Conservation (phyloP, 2,888 invertebrate species). For the Drosophila nigricruria region DNA sequence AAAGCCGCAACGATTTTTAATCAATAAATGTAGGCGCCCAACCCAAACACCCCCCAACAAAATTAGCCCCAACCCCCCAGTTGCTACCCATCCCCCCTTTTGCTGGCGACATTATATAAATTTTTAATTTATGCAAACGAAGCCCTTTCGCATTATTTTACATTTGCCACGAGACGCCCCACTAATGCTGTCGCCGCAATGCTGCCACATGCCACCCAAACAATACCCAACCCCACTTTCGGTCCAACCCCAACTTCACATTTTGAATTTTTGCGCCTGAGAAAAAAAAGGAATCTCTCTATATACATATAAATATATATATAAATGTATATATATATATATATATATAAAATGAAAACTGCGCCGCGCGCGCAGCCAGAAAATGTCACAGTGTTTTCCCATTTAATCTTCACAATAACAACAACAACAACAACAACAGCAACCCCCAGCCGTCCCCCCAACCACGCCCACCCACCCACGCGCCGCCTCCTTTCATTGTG, state of each 20-base stretch:
- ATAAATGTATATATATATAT: slow-evolving; percentile 25
- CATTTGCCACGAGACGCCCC: slow-evolving; percentile 78
- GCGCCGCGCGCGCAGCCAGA: slow-evolving; percentile 66
- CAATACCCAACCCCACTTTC: slow-evolving; percentile 32
- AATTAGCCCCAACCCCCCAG: slow-evolving; percentile 36
- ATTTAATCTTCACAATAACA: slow-evolving; percentile 73
- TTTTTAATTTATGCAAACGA: slow-evolving; percentile 82
- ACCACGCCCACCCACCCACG: slow-evolving; percentile 29
- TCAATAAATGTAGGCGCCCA: slow-evolving; percentile 40
- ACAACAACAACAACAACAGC: slow-evolving; percentile 57
- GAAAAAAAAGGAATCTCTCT: slow-evolving; percentile 22
- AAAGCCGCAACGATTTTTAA: slow-evolving; percentile 50
- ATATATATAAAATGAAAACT: slow-evolving; percentile 42
- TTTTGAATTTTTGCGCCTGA: slow-evolving; percentile 67
- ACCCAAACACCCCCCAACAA: not conserved
- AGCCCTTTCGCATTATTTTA: slow-evolving; percentile 82
- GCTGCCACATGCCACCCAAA: slow-evolving; percentile 26
- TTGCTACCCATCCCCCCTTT: slow-evolving; percentile 4
- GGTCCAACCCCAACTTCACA: slow-evolving; percentile 38
- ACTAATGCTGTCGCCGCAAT: slow-evolving; percentile 68
- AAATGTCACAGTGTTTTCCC: slow-evolving; percentile 80
- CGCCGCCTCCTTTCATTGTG: slow-evolving; percentile 70
- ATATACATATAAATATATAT: slow-evolving; percentile 17
- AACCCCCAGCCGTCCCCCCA: slow-evolving; percentile 10
- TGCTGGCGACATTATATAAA: slow-evolving; percentile 73